Evolutionary conservation across 2,797 vertebrate genomes (phyloP), one percentile per base, ranked within the genome.

Genomic region (Scomberomorus guttatus): DNA sequence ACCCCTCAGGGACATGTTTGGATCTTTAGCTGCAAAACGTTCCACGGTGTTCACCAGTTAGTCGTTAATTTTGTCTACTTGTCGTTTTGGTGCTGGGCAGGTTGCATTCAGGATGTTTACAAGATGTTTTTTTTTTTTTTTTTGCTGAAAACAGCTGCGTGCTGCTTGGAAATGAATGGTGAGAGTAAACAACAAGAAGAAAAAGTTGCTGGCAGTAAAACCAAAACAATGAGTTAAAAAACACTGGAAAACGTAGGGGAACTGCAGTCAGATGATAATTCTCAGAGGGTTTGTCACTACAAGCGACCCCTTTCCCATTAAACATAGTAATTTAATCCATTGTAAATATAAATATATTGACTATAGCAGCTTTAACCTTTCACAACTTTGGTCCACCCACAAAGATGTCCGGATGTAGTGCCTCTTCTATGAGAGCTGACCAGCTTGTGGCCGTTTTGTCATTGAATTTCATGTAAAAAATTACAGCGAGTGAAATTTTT

Each of bases 351-450:
- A 20, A 71, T 22, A 71, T 14, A 54, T 34, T 25, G 50, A 52
- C 17, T 25, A 2, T 2, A 64, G 25, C 51, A 25, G 12, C 39
- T 54, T 77, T 60, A 48, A 54, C 18, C 22, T 71, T 58, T 50
- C 24, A 50, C 37, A 46, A 0, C 11, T 0, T 25, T 48, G 3
- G 10, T 50, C 34, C 9, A 14, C 15, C 18, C 20, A 29, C 34
- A 63, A 58, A 32, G 32, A 69, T 37, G 61, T 42, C 48, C n/a
- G n/a, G n/a, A n/a, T n/a, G n/a, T n/a, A n/a, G n/a, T n/a, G 29
- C 29, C 29, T 32, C 29, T 32, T 32, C 5, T 32, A 32, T 32
- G 29, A 32, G 29, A 32, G 6, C 29, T 32, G 29, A 32, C 27
- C 27, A 29, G 27, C 27, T 29, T 29, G 27, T 29, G 27, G 27